phyloP scores from a whole-genome alignment of 2,888 invertebrate genomes.

The Achlya flavicornis region DNA sequence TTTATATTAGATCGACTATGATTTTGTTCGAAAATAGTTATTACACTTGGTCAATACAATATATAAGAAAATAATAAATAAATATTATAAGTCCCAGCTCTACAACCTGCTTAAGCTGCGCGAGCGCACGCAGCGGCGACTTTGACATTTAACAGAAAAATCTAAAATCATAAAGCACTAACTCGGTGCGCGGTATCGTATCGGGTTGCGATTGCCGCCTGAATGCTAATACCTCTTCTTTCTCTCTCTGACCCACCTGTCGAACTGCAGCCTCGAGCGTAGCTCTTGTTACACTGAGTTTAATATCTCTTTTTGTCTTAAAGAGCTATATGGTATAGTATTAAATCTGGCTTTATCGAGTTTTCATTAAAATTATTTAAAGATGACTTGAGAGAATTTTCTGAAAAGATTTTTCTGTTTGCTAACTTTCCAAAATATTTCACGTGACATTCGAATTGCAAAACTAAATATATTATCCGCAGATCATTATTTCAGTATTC shows the following conservation, averaged over 20 bases:
- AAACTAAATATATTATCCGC: no score
- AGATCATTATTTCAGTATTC: no score
- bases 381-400: not conserved
- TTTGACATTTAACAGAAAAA: constrained; percentile 81
- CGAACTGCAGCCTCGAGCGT: constrained; percentile 13
- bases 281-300: constrained; percentile 4
- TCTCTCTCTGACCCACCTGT: constrained; percentile 29
- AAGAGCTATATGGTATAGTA: not conserved
- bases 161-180: constrained; percentile 80
- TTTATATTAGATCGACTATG: no score
- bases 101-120: constrained; percentile 29
- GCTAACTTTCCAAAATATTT: no score
- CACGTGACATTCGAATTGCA: no score
- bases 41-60: not conserved
- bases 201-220: constrained; percentile 76
- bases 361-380: not conserved
- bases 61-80: not conserved
- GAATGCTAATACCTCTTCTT: constrained; percentile 68
- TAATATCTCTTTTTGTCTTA: not conserved
- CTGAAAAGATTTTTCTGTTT: not conserved
- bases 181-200: constrained; percentile 59
- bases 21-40: no score
- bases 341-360: constrained; percentile 4
- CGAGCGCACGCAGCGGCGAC: constrained; percentile 66
- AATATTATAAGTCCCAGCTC: constrained; percentile 21